These are phyloP conservation scores for Bovichtus variegatus DNA, from an alignment of 2,797 vertebrate species.

Conservation along the genomic window DNA sequence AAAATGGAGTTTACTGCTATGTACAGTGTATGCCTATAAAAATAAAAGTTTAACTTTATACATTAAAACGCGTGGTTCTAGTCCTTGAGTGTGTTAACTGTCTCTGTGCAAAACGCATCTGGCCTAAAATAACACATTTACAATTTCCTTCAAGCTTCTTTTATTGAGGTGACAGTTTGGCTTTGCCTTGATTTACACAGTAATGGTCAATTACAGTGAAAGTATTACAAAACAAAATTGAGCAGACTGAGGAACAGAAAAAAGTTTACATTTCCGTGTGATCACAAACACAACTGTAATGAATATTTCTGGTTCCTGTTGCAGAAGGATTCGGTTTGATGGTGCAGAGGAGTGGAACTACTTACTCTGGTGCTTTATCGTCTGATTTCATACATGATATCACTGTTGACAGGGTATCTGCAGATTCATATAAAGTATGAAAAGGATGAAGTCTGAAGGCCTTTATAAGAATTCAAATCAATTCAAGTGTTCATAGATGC, in stretches of 20 bases:
- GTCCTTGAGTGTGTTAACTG: slow-evolving; percentile 16
- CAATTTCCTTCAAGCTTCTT: slow-evolving; percentile 79
- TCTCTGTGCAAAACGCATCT: neutral
- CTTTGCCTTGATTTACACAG: slow-evolving; percentile 80
- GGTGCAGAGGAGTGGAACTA: slow-evolving; percentile 47
- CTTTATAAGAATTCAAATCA: slow-evolving; percentile 5
- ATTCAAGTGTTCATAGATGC: slow-evolving; percentile 5
- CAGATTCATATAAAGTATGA: neutral
- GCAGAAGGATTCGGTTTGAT: slow-evolving; percentile 44
- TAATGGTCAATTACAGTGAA: slow-evolving; percentile 86
- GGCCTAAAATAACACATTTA: slow-evolving; percentile 5
- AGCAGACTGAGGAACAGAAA: slow-evolving; percentile 33
- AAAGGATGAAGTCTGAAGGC: slow-evolving; percentile 10
- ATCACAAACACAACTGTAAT: slow-evolving; percentile 64
- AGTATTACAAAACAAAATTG: slow-evolving; percentile 72
- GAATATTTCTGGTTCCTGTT: slow-evolving; percentile 41
- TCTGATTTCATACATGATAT: slow-evolving; percentile 11
- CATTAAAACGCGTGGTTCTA: slow-evolving; percentile 52
- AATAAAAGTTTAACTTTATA: slow-evolving; percentile 87
- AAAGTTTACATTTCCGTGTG: slow-evolving; percentile 47
- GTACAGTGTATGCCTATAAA: slow-evolving; percentile 85
- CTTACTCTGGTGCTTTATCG: slow-evolving; percentile 39
- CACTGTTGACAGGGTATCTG: slow-evolving; percentile 37
- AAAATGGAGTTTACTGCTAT: slow-evolving; percentile 78
- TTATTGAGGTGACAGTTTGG: slow-evolving; percentile 86